Evolutionary conservation across 2,888 invertebrate species (phyloP).

Genomic region (Anaspis maculata): DNA sequence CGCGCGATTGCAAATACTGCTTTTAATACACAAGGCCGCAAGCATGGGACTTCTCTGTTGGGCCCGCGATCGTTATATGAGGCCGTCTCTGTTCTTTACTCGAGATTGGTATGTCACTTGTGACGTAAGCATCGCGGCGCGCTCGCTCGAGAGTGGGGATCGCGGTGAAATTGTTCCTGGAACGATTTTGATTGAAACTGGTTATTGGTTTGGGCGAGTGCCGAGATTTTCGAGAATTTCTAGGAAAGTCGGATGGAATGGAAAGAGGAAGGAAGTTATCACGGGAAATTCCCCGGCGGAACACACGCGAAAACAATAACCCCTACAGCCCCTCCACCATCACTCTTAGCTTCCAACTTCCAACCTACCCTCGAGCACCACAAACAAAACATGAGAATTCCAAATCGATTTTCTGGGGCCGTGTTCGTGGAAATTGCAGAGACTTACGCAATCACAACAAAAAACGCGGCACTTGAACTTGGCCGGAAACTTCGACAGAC

Average conservation of each 20-base stretch:
- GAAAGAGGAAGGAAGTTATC: too few relatives aligned
- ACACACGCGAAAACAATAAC: too few relatives aligned
- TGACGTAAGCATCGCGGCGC: constrained; percentile 20
- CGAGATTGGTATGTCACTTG: constrained; percentile 20
- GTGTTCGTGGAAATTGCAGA: too few relatives aligned
- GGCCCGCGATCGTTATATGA: background rate
- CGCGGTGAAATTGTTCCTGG: constrained; percentile 18
- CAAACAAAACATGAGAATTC: too few relatives aligned
- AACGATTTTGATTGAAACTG: constrained; percentile 11
- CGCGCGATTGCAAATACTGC: constrained; percentile 25
- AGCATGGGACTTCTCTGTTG: constrained; percentile 9
- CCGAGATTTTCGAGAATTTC: background rate
- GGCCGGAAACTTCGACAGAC: too few relatives aligned
- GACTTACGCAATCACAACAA: too few relatives aligned
- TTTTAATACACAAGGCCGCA: constrained; percentile 27
- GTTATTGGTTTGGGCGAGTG: background rate
- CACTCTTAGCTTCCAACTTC: too few relatives aligned
- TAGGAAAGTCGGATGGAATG: background rate
- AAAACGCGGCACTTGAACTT: too few relatives aligned
- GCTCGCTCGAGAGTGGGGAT: constrained; percentile 10
- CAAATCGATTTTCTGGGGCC: too few relatives aligned
- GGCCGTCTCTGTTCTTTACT: constrained; percentile 14
- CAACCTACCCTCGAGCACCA: too few relatives aligned
- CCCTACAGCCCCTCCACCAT: too few relatives aligned
- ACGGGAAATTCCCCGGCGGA: too few relatives aligned